Percentiles rank a stretch among this genome's conserved stretches.
These are phyloP conservation scores for Thymelicus sylvestris DNA, from an alignment of 2,888 invertebrate species.

Conservation along the genomic window DNA sequence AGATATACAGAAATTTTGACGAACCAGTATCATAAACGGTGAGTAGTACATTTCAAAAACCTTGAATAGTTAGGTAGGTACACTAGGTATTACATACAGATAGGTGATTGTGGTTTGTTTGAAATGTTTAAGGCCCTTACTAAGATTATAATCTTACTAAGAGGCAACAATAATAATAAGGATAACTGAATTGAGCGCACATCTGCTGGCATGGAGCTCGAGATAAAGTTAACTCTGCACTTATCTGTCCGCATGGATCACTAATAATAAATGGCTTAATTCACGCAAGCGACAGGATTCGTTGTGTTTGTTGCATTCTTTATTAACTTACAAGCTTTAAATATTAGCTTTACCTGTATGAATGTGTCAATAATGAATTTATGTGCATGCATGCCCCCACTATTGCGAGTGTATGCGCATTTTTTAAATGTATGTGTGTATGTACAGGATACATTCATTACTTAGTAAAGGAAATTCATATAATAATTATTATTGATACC, in stretches of 20 bases:
- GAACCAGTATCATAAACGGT: too few relatives aligned
- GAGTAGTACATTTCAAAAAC: too few relatives aligned
- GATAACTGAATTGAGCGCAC: constrained; percentile 4
- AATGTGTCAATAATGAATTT: too few relatives aligned
- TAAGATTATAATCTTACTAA: constrained; percentile 1
- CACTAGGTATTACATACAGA: too few relatives aligned
- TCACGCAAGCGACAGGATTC: not conserved
- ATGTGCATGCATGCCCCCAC: too few relatives aligned
- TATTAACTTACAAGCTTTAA: not conserved
- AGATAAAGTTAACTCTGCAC: constrained; percentile 1
- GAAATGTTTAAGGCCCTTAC: not conserved
- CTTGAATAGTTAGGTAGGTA: too few relatives aligned
- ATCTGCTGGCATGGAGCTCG: not conserved
- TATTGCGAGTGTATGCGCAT: too few relatives aligned
- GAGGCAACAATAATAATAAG: not conserved
- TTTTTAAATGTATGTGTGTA: too few relatives aligned
- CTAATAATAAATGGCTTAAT: constrained; percentile 9
- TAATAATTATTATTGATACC: constrained; percentile 23
- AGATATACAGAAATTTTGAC: too few relatives aligned
- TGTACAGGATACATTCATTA: too few relatives aligned
- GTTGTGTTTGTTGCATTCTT: not conserved
- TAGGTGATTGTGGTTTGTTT: not conserved
- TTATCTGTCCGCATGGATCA: constrained; percentile 4
- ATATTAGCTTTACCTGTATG: not conserved
- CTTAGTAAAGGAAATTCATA: not conserved